Conservation (phyloP, 2,113 vertebrate genomes). For the Tyto alba region DNA sequence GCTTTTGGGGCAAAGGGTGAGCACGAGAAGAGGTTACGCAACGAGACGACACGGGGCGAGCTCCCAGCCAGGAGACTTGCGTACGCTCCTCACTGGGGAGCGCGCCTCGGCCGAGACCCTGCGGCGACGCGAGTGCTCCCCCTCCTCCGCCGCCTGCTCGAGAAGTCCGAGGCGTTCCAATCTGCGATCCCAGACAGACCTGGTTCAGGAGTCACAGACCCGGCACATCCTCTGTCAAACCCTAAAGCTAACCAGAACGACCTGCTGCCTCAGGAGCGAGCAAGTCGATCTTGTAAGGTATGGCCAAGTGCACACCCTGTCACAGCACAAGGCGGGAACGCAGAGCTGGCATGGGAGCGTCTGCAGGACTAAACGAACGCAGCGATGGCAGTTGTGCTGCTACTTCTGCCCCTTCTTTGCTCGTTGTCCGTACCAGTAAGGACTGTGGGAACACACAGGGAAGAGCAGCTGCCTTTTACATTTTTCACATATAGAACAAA, state of each 20-base stretch:
- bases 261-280: background rate
- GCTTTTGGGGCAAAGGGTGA: background rate
- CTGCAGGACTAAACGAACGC: background rate
- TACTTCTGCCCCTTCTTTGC: background rate
- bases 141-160: background rate
- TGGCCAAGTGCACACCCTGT: background rate
- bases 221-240: background rate
- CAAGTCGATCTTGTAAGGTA: background rate
- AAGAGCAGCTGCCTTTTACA: background rate
- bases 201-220: background rate
- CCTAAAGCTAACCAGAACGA: background rate
- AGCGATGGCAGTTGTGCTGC: background rate
- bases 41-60: accelerated
- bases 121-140: background rate
- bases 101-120: background rate
- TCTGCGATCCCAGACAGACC: background rate
- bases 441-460: background rate
- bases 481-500: background rate
- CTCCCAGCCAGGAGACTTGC: background rate
- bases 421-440: background rate
- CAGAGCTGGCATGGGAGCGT: background rate
- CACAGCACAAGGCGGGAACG: background rate
- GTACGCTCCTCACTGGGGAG: background rate
- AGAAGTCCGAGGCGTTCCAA: background rate
- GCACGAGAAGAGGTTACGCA: background rate